A percentile compares a stretch with the other conserved stretches of the same genome.
Evolutionary conservation across 2,888 invertebrate species (phyloP).

Genomic region (Euzophera pinguis): DNA sequence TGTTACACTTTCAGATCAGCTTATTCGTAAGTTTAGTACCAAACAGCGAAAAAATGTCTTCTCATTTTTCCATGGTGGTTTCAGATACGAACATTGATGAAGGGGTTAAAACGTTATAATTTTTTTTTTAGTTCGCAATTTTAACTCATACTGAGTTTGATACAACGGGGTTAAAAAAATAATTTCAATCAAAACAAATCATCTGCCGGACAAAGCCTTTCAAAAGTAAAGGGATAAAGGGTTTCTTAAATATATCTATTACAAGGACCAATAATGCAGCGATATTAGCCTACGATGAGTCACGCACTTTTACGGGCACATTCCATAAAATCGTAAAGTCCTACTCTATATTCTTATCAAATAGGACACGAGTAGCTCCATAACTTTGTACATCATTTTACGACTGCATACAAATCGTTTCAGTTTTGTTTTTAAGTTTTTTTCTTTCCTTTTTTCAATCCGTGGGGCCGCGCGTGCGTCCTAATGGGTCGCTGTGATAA

Average conservation of each 20-base stretch:
- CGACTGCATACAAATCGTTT: constrained; percentile 42
- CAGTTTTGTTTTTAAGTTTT: constrained; percentile 37
- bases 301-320: constrained; percentile 3
- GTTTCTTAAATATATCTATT: background rate
- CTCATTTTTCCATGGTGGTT: too few relatives aligned
- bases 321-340: constrained; percentile 16
- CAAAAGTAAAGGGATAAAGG: background rate
- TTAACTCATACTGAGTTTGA: too few relatives aligned
- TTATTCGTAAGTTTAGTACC: too few relatives aligned
- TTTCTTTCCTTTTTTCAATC: constrained; percentile 49
- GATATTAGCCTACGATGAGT: background rate
- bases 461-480: constrained; percentile 73
- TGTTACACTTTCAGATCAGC: too few relatives aligned
- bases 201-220: background rate
- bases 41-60: too few relatives aligned
- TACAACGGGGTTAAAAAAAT: too few relatives aligned
- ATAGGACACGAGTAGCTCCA: constrained; percentile 61
- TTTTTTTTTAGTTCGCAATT: too few relatives aligned
- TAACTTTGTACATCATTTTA: constrained; percentile 55
- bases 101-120: too few relatives aligned
- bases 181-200: too few relatives aligned
- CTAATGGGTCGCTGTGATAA: constrained; percentile 77
- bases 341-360: constrained; percentile 34
- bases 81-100: too few relatives aligned
- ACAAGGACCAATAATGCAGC: background rate